These are phyloP conservation scores for Brachionus calyciflorus DNA, from an alignment of 1,140 invertebrate species.

Conservation along the genomic window DNA sequence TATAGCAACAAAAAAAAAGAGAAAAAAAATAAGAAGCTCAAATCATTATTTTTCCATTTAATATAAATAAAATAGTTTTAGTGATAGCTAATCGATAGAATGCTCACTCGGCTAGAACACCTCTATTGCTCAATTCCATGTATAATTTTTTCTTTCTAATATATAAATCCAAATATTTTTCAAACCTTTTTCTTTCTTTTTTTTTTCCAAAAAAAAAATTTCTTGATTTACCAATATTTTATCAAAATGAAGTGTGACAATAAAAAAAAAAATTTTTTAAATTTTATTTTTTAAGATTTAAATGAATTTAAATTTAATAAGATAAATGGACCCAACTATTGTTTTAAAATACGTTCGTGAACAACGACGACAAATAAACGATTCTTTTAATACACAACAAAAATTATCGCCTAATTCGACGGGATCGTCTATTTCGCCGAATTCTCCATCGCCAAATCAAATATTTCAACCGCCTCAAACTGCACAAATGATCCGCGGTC, in stretches of 20 bases:
- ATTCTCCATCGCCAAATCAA: not conserved
- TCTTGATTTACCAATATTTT: too few relatives aligned
- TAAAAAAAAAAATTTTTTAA: too few relatives aligned
- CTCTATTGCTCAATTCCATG: too few relatives aligned
- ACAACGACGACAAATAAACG: slow-evolving; percentile 45
- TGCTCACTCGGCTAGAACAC: too few relatives aligned
- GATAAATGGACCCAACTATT: slow-evolving; percentile 30
- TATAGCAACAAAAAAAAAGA: too few relatives aligned
- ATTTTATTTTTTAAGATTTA: not conserved
- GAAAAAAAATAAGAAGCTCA: too few relatives aligned
- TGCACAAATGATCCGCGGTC: not conserved
- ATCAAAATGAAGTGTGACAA: too few relatives aligned
- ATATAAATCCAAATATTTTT: too few relatives aligned
- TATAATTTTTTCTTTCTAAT: too few relatives aligned
- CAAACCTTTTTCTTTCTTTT: too few relatives aligned
- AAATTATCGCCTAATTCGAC: not conserved
- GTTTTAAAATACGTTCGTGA: slow-evolving; percentile 37
- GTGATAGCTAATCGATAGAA: not conserved
- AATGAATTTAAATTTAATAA: not conserved
- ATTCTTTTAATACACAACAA: slow-evolving; percentile 17
- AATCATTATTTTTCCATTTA: too few relatives aligned
- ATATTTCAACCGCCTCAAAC: not conserved
- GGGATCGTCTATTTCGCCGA: not conserved
- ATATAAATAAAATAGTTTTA: slow-evolving; percentile 1
- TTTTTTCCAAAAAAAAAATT: too few relatives aligned